These are phyloP conservation scores for Cephus nigrinus DNA, from an alignment of 2,888 invertebrate species.

Conservation along the genomic window DNA sequence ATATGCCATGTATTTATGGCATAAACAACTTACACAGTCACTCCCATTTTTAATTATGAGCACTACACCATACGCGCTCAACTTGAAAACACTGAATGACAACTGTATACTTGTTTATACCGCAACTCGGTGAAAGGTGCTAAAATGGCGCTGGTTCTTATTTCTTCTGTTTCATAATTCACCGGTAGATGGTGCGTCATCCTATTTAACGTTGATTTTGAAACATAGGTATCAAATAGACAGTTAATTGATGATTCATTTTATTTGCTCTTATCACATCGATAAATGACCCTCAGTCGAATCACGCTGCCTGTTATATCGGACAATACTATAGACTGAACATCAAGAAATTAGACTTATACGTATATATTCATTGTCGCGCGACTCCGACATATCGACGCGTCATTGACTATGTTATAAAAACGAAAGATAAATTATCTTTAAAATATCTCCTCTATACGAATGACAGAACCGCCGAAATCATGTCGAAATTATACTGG, in stretches of 20 bases:
- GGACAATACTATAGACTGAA: not conserved
- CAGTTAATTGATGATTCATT: too few relatives aligned
- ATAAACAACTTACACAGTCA: constrained; percentile 70
- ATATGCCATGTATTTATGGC: not conserved
- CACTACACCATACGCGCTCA: not conserved
- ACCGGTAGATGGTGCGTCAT: not conserved
- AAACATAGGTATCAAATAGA: too few relatives aligned
- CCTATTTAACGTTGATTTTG: not conserved
- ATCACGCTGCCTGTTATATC: not conserved
- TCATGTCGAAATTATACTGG: not conserved
- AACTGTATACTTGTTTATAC: not conserved
- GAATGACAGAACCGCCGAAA: not conserved
- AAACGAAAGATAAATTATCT: not conserved
- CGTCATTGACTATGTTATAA: not conserved
- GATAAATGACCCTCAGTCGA: too few relatives aligned
- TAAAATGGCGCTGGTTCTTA: not conserved
- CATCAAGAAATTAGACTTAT: not conserved
- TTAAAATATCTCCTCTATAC: not conserved
- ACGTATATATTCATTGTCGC: too few relatives aligned
- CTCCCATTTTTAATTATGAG: constrained; percentile 70
- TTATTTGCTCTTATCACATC: too few relatives aligned
- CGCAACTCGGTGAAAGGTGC: not conserved
- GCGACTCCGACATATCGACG: not conserved
- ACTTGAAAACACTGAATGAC: constrained; percentile 1
- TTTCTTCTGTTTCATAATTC: not conserved